Evolutionary conservation across 2,888 invertebrate species (phyloP), one percentile per base, ranked within the genome.

Genomic region (Erebia ligea): DNA sequence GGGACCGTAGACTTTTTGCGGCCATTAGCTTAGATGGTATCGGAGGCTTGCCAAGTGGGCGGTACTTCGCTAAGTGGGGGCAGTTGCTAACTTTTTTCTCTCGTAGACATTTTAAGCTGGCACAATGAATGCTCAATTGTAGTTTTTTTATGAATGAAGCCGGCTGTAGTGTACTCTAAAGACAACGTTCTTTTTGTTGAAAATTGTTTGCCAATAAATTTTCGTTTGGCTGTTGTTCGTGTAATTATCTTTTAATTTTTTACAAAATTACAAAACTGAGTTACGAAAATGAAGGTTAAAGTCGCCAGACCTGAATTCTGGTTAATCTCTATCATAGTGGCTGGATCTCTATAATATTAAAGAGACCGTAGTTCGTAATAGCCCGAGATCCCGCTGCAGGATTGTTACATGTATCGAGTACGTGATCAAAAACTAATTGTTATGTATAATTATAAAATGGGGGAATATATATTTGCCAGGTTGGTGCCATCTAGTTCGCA

Each of bases 21-120:
- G 69, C 77, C 76, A 82, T 83, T 81, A 77, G 76, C 72, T 75
- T 75, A 84, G 86, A 85, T 79, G 78, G 77, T 72, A 74, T 75
- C 72, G 76, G 73, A 72, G 70, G 69, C 74, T 78, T 81, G 86
- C 88, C 87, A 88, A 87, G 79, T 81, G 77, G 76, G 75, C 59
- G 82, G 78, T 83, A 80, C 82, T 85, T 82, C 80, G 83, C 82
- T 71, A 68, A 73, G 73, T 83, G 81, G 81, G 79, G 71, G 69
- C 72, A 73, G 71, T 72, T 72, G 75, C 66, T 73, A 73, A 73
- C 71, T 75, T 75, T 72, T 75, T 71, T 74, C 68, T 70, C 75
- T 68, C 67, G 25, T 56, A 74, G 74, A 74, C 68, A 68, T 72
- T 74, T 74, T 68, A 74, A 74, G 72, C 70, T 72, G 70, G 68